Conservation (phyloP, 2,888 invertebrate genomes). For the Carcina quercana region DNA sequence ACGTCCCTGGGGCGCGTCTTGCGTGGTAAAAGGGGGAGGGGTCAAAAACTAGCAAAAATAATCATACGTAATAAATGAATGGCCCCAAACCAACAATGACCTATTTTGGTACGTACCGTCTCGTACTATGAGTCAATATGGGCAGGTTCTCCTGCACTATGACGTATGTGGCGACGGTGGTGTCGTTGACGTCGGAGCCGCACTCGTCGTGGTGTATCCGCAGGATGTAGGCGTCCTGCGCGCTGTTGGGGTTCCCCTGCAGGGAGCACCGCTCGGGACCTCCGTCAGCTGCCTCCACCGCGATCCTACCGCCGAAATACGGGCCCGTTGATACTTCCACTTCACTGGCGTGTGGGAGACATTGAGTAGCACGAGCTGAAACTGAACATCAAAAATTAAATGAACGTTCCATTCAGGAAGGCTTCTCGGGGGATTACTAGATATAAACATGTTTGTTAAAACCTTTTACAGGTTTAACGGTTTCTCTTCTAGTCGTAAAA, state of each 20-base stretch:
- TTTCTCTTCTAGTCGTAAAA: no score
- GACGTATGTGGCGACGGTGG: constrained; percentile 87
- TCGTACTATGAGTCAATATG: constrained; percentile 86
- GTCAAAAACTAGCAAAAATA: no score
- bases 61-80: no score
- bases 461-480: no score
- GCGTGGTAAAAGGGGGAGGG: no score
- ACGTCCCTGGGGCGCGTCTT: background rate
- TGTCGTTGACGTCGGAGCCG: constrained; percentile 83
- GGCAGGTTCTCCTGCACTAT: constrained; percentile 89
- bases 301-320: constrained; percentile 85
- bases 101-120: constrained; percentile 57
- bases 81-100: no score
- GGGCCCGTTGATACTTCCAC: constrained; percentile 90
- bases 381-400: no score
- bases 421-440: no score
- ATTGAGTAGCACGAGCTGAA: constrained; percentile 86
- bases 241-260: constrained; percentile 82
- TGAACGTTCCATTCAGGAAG: no score
- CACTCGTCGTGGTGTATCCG: constrained; percentile 83
- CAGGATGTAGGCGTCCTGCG: constrained; percentile 82
- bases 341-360: constrained; percentile 86
- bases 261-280: constrained; percentile 81
- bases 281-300: constrained; percentile 82
- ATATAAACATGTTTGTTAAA: no score